Evolutionary conservation across 2,888 invertebrate species (phyloP).

Genomic region (Protodeltote pygarga): DNA sequence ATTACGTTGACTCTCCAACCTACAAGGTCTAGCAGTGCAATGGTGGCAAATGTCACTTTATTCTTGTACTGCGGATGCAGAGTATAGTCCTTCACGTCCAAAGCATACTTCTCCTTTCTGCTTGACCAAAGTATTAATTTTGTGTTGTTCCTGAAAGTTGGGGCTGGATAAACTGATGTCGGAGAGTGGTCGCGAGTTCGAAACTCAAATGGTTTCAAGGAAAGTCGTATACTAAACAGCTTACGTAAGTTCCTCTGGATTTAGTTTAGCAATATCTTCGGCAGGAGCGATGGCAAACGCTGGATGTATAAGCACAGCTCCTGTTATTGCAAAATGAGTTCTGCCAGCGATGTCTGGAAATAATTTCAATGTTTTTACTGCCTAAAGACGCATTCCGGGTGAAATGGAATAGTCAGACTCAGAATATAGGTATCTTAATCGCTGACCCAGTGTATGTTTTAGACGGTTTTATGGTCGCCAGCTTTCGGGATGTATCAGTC

Average conservation of each 20-base stretch:
- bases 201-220: no score
- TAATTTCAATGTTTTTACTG: neutral
- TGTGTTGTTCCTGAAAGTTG: slow-evolving; percentile 69
- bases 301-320: slow-evolving; percentile 65
- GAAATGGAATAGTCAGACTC: no score
- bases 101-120: slow-evolving; percentile 51
- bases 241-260: slow-evolving; percentile 49
- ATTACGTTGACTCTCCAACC: slow-evolving; percentile 43
- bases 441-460: no score
- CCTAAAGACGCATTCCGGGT: neutral
- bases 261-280: slow-evolving; percentile 66
- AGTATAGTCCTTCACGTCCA: slow-evolving; percentile 62
- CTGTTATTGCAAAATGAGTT: slow-evolving; percentile 60
- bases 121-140: slow-evolving; percentile 66
- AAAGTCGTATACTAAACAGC: no score
- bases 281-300: slow-evolving; percentile 65
- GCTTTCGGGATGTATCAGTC: no score
- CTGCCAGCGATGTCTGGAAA: slow-evolving; percentile 57
- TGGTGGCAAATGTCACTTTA: slow-evolving; percentile 56
- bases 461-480: no score
- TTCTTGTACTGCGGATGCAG: slow-evolving; percentile 66
- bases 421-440: no score
- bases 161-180: no score
- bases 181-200: no score
- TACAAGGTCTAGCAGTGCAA: slow-evolving; percentile 63